phyloP scores from a whole-genome alignment of 2,888 invertebrate genomes.

The Chymomyza amoena region DNA sequence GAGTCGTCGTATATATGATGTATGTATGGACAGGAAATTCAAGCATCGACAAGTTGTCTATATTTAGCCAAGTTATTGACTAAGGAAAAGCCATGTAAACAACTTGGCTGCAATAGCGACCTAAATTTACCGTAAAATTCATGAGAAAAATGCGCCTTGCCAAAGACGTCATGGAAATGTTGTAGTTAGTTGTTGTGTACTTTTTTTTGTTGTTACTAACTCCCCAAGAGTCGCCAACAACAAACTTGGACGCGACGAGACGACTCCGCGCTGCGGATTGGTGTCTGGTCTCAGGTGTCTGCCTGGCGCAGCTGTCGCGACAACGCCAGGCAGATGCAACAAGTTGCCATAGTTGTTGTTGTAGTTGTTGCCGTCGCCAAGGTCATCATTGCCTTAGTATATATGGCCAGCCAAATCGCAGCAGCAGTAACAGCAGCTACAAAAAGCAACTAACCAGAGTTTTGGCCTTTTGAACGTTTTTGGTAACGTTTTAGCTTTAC shows the following conservation, averaged over 20 bases:
- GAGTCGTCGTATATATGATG: not conserved
- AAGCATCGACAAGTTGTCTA: conserved; percentile 49
- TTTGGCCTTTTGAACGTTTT: conserved; percentile 37
- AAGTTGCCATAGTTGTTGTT: conserved; percentile 55
- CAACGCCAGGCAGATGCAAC: conserved; percentile 54
- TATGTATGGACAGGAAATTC: conserved; percentile 2
- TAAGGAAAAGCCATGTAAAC: conserved; percentile 25
- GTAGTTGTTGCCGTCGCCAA: conserved; percentile 48
- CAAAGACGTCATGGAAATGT: conserved; percentile 38
- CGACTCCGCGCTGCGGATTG: conserved; percentile 34
- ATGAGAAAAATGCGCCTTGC: conserved; percentile 55
- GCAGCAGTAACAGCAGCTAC: not conserved
- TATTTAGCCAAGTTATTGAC: conserved; percentile 69
- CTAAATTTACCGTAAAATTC: conserved; percentile 69
- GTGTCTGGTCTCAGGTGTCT: conserved; percentile 62
- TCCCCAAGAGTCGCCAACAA: conserved; percentile 9
- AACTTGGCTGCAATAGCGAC: conserved; percentile 1
- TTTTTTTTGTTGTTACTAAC: not conserved
- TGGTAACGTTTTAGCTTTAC: not conserved
- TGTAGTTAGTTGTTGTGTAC: conserved; percentile 35
- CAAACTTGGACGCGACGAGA: not conserved
- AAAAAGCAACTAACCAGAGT: conserved; percentile 43
- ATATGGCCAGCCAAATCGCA: not conserved
- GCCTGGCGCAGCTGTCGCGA: conserved; percentile 60
- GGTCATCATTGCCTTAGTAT: conserved; percentile 43